Evolutionary conservation across 2,113 vertebrate species (phyloP).

Genomic region (Barnardius zonarius): DNA sequence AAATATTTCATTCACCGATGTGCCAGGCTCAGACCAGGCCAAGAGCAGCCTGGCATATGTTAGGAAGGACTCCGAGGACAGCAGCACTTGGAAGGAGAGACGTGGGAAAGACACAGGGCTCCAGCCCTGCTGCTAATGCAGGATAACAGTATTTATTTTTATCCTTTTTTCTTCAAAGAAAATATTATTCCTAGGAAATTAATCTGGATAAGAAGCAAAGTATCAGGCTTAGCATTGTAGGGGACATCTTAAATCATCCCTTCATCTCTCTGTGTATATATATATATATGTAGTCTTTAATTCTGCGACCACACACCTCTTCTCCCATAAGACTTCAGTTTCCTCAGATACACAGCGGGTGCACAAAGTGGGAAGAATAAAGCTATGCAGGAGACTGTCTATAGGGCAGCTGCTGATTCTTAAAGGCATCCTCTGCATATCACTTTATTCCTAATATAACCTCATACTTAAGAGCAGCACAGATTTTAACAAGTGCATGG

Average conservation of each 20-base stretch:
- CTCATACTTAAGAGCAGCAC: not conserved
- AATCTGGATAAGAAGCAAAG: conserved; percentile 45
- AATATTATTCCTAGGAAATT: conserved; percentile 65
- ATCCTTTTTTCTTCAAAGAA: conserved; percentile 52
- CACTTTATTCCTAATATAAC: not conserved
- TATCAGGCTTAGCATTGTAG: conserved; percentile 32
- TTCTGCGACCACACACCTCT: conserved; percentile 37
- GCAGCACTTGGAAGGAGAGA: not conserved
- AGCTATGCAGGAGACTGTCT: not conserved
- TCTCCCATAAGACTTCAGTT: not conserved
- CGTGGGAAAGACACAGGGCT: not conserved
- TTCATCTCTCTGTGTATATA: not conserved
- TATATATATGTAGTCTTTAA: conserved; percentile 3
- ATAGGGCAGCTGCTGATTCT: not conserved
- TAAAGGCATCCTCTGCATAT: not conserved
- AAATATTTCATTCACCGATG: not conserved
- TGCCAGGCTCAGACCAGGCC: not conserved
- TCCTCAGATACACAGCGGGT: not conserved
- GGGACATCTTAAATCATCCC: conserved; percentile 24
- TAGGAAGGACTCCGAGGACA: not conserved
- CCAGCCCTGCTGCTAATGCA: conserved; percentile 16
- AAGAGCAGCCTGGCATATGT: not conserved
- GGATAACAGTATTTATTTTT: conserved; percentile 52
- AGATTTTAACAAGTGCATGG: not conserved
- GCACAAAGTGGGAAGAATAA: not conserved